Evolutionary conservation across 2,797 vertebrate genomes (phyloP).

Genomic region (Acanthis flammea): DNA sequence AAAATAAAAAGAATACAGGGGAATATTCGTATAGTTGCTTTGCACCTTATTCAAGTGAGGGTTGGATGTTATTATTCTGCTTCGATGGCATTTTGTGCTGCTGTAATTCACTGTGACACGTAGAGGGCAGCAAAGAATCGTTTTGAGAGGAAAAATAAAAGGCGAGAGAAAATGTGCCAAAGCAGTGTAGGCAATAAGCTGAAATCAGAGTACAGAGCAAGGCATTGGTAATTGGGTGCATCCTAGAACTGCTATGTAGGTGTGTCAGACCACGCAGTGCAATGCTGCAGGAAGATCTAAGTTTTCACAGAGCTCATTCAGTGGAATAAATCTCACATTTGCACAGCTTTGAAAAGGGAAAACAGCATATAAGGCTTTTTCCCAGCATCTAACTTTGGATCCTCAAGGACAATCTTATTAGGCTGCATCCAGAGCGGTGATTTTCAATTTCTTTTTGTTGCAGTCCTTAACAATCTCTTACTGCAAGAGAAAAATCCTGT

Average conservation of each 20-base stretch:
- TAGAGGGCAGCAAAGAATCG: constrained; percentile 35
- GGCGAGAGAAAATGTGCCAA: neutral
- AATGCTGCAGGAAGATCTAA: neutral
- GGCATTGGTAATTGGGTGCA: neutral
- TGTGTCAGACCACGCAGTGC: neutral
- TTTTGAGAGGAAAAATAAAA: neutral
- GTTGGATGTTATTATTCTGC: neutral
- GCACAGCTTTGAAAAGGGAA: neutral
- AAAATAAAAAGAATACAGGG: neutral
- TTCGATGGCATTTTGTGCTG: neutral
- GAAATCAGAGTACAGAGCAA: neutral
- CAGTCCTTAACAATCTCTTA: neutral
- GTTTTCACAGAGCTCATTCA: neutral
- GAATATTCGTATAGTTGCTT: neutral
- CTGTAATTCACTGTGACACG: neutral
- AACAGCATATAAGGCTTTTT: neutral
- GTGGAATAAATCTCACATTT: neutral
- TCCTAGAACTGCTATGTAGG: neutral
- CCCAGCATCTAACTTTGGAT: neutral
- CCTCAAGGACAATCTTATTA: neutral
- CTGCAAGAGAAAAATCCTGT: neutral
- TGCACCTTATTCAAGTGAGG: neutral
- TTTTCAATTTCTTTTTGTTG: neutral
- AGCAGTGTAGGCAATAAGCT: neutral
- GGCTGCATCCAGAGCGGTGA: neutral